Base-by-base conservation (phyloP, 2,888 invertebrate genomes). In the Drosophila macrospina region DNA sequence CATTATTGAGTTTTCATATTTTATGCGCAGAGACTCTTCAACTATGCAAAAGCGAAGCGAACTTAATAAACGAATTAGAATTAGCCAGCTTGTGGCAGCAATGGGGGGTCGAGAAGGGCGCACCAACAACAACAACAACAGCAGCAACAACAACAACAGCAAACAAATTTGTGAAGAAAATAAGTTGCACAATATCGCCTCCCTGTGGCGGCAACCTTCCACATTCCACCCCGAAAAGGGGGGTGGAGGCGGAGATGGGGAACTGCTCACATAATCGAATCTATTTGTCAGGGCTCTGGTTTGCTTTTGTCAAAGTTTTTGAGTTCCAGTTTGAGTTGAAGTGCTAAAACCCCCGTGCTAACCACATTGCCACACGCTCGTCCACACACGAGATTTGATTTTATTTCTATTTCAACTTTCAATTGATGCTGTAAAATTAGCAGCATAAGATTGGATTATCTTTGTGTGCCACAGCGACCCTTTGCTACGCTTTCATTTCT, bases 401-500 rank as follows among this genome's bases (percentile, higher is more conserved):
- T 83, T 73, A 68, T 79, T 83, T 62, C 78, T 51, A 73, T 70
- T 51, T 36, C 61, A 52, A 8, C 20, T 42, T 63, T 45, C 52
- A 44, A 69, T 67, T 74, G 71, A 64, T 83, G 83, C 52, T 89
- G 83, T 78, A 80, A 89, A 86, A 86, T 86, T 86, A 86, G 86
- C 88, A 89, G 82, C 86, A 85, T 87, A 89, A 85, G 89, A 87
- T 88, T 89, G 88, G 85, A 87, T 86, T 89, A 86, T 87, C 82
- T 75, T 74, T 82, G 44, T 82, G 73, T 85, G 41, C 20, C 41
- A 39, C 41, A 41, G 28, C 59, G 41, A 50, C 51, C 51, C 60
- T 55, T 54, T 64, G 55, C 57, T 57, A 66, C 73, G 59, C 50
- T 65, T 65, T 59, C 54, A 61, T 41, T 51, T 68, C 55, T 51